Evolutionary conservation across 2,797 vertebrate genomes (phyloP).

Genomic region (Salmo trutta): DNA sequence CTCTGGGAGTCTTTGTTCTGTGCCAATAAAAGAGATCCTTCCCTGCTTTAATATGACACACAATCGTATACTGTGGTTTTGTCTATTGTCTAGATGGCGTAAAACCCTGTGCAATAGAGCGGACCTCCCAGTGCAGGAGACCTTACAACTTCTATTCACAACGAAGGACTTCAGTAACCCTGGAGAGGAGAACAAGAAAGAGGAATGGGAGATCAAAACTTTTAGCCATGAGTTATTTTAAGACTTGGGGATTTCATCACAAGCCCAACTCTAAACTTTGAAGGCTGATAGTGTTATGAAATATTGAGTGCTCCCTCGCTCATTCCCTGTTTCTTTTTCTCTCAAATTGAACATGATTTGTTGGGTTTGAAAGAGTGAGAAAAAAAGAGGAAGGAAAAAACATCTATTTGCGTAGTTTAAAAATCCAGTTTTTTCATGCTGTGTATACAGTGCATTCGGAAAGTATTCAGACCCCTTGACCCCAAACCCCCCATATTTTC

Average conservation of each 20-base stretch:
- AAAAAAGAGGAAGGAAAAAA: neutral
- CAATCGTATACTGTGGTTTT: neutral
- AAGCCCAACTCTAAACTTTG: constrained; percentile 39
- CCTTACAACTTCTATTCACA: constrained; percentile 34
- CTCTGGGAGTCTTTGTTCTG: neutral
- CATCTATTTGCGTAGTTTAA: neutral
- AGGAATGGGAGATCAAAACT: constrained; percentile 38
- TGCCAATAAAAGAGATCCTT: neutral
- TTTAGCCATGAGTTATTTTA: constrained; percentile 34
- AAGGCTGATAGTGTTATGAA: constrained; percentile 43
- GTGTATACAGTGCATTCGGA: neutral
- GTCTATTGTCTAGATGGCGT: neutral
- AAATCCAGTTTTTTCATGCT: neutral
- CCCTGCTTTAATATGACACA: neutral
- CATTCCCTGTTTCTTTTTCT: neutral
- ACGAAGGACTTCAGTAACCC: constrained; percentile 23
- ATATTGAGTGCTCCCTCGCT: constrained; percentile 33
- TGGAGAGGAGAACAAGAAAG: neutral
- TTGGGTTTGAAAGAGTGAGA: neutral
- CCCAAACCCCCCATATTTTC: too few species aligned
- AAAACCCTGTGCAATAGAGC: constrained; percentile 14
- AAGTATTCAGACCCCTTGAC: too few species aligned
- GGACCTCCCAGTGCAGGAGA: constrained; percentile 17
- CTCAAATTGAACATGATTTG: neutral
- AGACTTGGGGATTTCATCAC: constrained; percentile 44